Conservation (phyloP, 2,888 invertebrate genomes). For the Zaprionus bogoriensis region DNA sequence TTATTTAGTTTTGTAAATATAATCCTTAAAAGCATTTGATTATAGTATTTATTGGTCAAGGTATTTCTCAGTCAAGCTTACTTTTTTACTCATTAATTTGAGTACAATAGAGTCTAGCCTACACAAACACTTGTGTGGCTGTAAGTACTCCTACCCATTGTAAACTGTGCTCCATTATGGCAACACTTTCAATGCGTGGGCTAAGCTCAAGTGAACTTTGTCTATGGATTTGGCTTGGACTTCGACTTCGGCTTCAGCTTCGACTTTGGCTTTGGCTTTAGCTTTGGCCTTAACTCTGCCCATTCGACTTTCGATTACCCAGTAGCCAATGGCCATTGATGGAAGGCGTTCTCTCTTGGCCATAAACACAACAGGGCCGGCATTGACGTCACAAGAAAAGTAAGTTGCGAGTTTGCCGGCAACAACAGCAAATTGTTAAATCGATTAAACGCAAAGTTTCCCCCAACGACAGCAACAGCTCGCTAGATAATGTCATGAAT, state of each 20-base stretch:
- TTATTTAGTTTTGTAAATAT: too few relatives aligned
- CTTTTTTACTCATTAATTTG: too few relatives aligned
- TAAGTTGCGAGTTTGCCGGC: background rate
- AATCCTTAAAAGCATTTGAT: too few relatives aligned
- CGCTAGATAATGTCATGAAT: slow-evolving; percentile 53
- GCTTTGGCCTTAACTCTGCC: background rate
- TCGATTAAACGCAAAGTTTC: slow-evolving; percentile 63
- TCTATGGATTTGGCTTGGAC: slow-evolving; percentile 9
- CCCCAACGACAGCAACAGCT: slow-evolving; percentile 31
- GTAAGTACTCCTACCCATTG: slow-evolving; percentile 19
- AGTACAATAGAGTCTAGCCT: too few relatives aligned
- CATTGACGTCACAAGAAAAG: background rate
- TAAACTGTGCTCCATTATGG: slow-evolving; percentile 6
- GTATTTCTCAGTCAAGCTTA: background rate
- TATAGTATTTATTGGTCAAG: too few relatives aligned
- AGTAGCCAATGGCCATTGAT: slow-evolving; percentile 4
- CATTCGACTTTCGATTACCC: slow-evolving; percentile 10
- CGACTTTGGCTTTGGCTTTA: slow-evolving; percentile 7
- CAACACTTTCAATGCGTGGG: slow-evolving; percentile 6
- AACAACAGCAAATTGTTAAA: slow-evolving; percentile 68
- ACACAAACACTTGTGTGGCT: background rate
- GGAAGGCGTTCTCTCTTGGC: slow-evolving; percentile 5
- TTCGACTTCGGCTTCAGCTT: slow-evolving; percentile 3
- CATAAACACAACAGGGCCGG: background rate
- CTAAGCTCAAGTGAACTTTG: slow-evolving; percentile 19